These are phyloP conservation scores for Hydrolagus affinis DNA, from an alignment of 2,113 vertebrate species.

Conservation along the genomic window DNA sequence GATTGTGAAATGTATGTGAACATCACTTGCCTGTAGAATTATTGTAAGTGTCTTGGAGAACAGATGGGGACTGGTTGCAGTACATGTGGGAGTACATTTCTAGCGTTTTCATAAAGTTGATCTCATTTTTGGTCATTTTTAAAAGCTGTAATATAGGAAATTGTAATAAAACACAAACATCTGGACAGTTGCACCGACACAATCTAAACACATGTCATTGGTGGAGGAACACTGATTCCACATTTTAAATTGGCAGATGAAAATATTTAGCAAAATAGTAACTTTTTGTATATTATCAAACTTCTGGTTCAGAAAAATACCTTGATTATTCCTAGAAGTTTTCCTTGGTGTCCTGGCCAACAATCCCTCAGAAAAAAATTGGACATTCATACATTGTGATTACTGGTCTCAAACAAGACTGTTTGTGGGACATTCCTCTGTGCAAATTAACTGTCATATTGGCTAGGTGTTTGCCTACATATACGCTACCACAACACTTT, in stretches of 20 bases:
- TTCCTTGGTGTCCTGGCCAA: no score
- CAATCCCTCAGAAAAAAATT: no score
- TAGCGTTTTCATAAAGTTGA: background rate
- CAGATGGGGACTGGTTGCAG: constrained; percentile 49
- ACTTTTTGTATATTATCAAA: background rate
- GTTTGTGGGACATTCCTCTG: no score
- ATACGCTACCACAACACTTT: no score
- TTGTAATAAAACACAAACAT: background rate
- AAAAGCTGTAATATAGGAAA: background rate
- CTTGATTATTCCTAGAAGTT: background rate
- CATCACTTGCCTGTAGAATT: constrained; percentile 11
- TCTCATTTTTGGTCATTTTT: background rate
- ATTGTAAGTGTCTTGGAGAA: constrained; percentile 42
- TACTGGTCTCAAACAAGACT: no score
- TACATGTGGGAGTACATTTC: constrained; percentile 45
- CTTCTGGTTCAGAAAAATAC: background rate
- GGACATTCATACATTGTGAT: no score
- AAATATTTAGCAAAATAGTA: background rate
- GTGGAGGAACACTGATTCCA: background rate
- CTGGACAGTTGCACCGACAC: background rate
- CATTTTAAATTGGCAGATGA: background rate
- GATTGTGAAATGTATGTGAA: background rate
- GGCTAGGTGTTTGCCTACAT: no score
- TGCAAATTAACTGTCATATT: no score
- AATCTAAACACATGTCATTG: background rate